Evolutionary conservation across 2,113 vertebrate species (phyloP).

Genomic region (Cyphomyrus discorhynchus): DNA sequence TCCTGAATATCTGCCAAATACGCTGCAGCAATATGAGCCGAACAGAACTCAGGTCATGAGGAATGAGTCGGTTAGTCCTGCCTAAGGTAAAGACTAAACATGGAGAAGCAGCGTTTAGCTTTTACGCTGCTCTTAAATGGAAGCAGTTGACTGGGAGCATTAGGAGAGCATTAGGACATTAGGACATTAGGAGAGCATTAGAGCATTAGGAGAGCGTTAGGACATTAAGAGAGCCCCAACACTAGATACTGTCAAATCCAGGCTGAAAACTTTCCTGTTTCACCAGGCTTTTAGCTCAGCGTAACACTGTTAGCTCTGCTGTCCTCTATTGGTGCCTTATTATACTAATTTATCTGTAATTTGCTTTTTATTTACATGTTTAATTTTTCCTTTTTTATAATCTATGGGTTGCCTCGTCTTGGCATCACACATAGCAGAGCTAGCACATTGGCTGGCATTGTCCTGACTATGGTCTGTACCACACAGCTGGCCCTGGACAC

Average conservation of each 20-base stretch:
- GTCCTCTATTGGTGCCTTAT: not conserved
- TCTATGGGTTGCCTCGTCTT: not conserved
- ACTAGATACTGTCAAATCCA: not conserved
- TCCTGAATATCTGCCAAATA: not conserved
- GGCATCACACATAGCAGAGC: not conserved
- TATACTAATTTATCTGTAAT: not conserved
- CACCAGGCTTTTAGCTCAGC: not conserved
- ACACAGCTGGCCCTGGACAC: slow-evolving; percentile 88
- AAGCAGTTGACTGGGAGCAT: no score
- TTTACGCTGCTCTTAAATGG: not conserved
- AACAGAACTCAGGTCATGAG: not conserved
- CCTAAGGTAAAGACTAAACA: not conserved
- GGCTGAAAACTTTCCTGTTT: not conserved
- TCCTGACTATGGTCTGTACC: slow-evolving; percentile 8
- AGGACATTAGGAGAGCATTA: no score
- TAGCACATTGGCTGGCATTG: not conserved
- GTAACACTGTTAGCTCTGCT: not conserved
- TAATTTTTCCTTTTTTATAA: no score
- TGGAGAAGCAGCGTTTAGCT: not conserved
- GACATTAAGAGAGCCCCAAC: no score
- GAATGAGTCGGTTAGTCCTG: not conserved
- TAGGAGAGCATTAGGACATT: no score
- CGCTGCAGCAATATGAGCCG: not conserved
- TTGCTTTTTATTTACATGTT: not conserved
- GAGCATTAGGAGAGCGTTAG: no score